Base-by-base conservation (phyloP, 92 coral and sea anemone genomes). In the Zoanthus solanderi region DNA sequence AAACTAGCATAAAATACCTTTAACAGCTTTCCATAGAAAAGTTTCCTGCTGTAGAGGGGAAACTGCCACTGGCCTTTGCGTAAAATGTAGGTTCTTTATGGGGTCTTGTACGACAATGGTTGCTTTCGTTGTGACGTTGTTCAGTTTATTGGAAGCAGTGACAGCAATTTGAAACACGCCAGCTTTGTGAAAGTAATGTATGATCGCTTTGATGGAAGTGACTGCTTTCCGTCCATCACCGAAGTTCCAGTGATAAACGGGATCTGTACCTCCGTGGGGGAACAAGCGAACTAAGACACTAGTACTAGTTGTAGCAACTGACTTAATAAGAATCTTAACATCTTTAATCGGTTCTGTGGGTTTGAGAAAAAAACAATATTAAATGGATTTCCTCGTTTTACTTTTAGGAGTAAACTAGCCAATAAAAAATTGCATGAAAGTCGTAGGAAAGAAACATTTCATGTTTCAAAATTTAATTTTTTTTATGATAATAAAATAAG, bases 191-290 rank as follows among this genome's bases (percentile, higher is more conserved):
- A 91, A 95, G 18, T 61, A 66, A 46, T 93, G 78, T 30, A 6
- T 37, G 66, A 91, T 88, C 12, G 34, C 61, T 9, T 15, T 47
- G 28, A 16, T 68, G n/a, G 30, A 6, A 3, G 83, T 78, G n/a
- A 53, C 78, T 3, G 83, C 83, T 28, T 86, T 30, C 0, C 47
- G 73, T 17, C 95, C 93, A 79, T 93, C 74, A 5, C 94, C 98
- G 47, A 95, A 77, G 57, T 88, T 54, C 98, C 98, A 95, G 14
- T 65, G 84, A 56, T 95, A 95, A 12, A 12, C 17, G 10, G 92
- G 89, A 1, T 81, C 78, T 9, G 89, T 90, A 14, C 98, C 98
- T 11, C 79, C 57, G 75, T 95, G 98, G 13, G 83, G 71, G 15
- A 52, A 83, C 42, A 89, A 58, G 31, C 90, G 78, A 53, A 95